Conservation (phyloP, 2,113 vertebrate species). For the Ellobius talpinus region DNA sequence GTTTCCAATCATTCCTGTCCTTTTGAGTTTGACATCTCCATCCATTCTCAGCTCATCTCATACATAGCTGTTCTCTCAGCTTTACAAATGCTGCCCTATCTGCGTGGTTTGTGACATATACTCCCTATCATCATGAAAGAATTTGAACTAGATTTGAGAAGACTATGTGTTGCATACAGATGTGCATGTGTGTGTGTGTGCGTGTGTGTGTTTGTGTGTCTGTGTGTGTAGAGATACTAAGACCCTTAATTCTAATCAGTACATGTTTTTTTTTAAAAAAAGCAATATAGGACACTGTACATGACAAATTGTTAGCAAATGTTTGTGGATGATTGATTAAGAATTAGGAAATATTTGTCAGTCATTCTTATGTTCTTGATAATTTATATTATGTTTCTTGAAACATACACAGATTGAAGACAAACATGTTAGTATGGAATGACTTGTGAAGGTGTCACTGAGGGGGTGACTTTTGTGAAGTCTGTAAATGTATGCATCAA, state of each 20-base stretch:
- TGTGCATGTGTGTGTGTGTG: background rate
- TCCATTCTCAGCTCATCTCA: background rate
- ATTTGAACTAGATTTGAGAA: background rate
- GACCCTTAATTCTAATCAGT: background rate
- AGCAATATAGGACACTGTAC: background rate
- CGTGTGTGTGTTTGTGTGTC: background rate
- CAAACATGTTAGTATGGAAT: background rate
- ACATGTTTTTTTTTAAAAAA: background rate
- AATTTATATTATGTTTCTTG: background rate
- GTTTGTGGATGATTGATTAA: background rate
- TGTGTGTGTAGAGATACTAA: background rate
- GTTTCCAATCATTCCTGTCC: background rate
- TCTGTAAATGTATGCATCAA: background rate
- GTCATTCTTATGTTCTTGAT: background rate
- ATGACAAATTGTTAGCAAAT: background rate
- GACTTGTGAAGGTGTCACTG: background rate
- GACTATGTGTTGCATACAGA: background rate
- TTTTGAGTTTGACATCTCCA: background rate
- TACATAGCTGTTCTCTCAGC: background rate
- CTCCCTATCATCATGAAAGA: background rate
- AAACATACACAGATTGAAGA: background rate
- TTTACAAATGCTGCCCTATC: background rate
- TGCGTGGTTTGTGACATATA: background rate
- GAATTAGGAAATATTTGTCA: constrained; percentile 26
- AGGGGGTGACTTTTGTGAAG: background rate